Conservation (phyloP, 1,140 invertebrate species). For the Notospermus geniculatus region DNA sequence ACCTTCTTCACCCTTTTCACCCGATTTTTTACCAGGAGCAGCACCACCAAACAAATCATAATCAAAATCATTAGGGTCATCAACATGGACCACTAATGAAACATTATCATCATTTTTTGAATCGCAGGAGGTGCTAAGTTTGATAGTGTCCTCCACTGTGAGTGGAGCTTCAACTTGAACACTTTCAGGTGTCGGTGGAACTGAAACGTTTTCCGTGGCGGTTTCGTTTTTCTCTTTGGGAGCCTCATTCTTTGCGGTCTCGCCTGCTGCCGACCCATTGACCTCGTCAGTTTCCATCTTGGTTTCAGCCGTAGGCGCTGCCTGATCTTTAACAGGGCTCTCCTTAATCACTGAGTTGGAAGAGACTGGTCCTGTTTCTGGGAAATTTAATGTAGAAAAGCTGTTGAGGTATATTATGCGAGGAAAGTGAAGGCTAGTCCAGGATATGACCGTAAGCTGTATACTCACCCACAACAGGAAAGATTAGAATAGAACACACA, state of each 20-base stretch:
- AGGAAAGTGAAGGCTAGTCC: too few relatives aligned
- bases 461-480: too few relatives aligned
- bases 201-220: slow-evolving; percentile 15
- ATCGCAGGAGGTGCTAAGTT: slow-evolving; percentile 22
- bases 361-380: too few relatives aligned
- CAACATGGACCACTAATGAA: slow-evolving; percentile 49
- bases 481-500: too few relatives aligned
- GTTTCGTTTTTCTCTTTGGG: neutral
- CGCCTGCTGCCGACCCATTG: slow-evolving; percentile 5
- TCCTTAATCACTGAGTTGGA: too few relatives aligned
- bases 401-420: too few relatives aligned
- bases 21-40: slow-evolving; percentile 17
- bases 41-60: slow-evolving; percentile 33
- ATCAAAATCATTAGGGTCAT: slow-evolving; percentile 53
- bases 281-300: neutral
- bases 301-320: too few relatives aligned
- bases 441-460: too few relatives aligned
- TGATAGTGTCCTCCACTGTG: slow-evolving; percentile 29
- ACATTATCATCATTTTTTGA: slow-evolving; percentile 32
- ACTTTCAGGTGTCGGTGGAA: slow-evolving; percentile 20
- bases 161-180: slow-evolving; percentile 20
- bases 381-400: too few relatives aligned
- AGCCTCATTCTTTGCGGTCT: neutral
- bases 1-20: slow-evolving; percentile 14
- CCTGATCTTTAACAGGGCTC: too few relatives aligned